These are phyloP conservation scores for Hirundo rustica DNA, from an alignment of 2,797 vertebrate genomes.

Conservation along the genomic window DNA sequence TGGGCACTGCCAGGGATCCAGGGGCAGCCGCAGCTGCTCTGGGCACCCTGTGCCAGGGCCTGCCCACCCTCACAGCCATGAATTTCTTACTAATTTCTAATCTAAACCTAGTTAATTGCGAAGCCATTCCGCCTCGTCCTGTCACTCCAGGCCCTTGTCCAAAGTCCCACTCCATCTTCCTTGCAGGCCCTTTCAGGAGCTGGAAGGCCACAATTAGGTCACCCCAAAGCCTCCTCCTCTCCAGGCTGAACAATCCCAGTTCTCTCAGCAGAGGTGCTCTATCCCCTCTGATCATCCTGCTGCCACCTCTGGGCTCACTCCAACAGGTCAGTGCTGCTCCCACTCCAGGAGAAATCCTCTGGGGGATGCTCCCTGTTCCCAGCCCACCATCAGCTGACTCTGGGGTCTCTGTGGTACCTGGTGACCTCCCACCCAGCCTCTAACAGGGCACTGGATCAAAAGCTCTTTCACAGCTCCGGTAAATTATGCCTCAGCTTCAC, in stretches of 20 bases:
- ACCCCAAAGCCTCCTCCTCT: not conserved
- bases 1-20: not conserved
- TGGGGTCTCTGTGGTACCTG: not conserved
- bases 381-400: not conserved
- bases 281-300: not conserved
- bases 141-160: not conserved
- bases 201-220: not conserved
- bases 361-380: not conserved
- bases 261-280: not conserved
- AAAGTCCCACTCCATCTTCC: not conserved
- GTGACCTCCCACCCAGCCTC: constrained; percentile 5
- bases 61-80: fast-evolving
- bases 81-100: not conserved
- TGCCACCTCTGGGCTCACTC: not conserved
- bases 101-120: not conserved
- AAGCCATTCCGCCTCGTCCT: not conserved
- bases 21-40: not conserved
- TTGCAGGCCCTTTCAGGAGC: not conserved
- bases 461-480: constrained; percentile 27
- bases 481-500: constrained; percentile 43
- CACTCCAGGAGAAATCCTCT: not conserved
- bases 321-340: not conserved
- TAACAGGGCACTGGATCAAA: not conserved
- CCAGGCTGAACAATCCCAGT: not conserved
- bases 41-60: not conserved